Evolutionary conservation across 2,888 invertebrate genomes (phyloP), one percentile per base, ranked within the genome.

Genomic region (Amiota mariae): DNA sequence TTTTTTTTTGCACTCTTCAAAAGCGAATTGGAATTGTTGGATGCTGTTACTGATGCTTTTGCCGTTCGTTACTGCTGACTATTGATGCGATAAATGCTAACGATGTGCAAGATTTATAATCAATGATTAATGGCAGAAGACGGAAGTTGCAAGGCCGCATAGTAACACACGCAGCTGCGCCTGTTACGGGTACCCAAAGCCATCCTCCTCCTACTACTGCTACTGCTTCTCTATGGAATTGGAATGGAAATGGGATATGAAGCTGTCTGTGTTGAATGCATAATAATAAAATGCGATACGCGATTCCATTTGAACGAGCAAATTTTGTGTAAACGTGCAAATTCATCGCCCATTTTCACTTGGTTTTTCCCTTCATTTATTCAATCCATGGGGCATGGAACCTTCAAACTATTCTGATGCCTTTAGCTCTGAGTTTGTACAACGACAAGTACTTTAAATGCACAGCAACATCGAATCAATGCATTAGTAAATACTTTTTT

Each of bases 71-170:
- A 36, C 36, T 24, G 46, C 48, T 64, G 72, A 54, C 72, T 75
- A 73, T 71, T 75, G 72, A 20, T 24, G 73, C 76, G 75, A 75
- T 75, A 71, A 77, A 72, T 70, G 73, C 72, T 72, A 75, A 75
- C 76, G 76, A 73, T 75, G 72, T 73, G 76, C 70, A 71, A 75
- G 73, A 77, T 75, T 75, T 73, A 72, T 72, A 77, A 73, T 75
- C 75, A 75, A 75, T 77, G 76, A 77, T 77, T 75, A 77, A 77
- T 77, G 73, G 74, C 72, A 68, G 72, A 72, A 72, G 54, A 63
- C 56, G 59, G 59, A 59, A 59, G 46, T 67, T 51, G 67, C 49
- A 18, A 67, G 51, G 49, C 20, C 67, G 67, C 46, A 61, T 63
- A 15, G 49, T 24, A 46, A 10, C n/a, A 56, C 48, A 70, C 8